A percentile compares a stretch with the other conserved stretches of the same genome.
These are phyloP conservation scores for Drosophila parvula DNA, from an alignment of 1,140 invertebrate species.

Conservation along the genomic window DNA sequence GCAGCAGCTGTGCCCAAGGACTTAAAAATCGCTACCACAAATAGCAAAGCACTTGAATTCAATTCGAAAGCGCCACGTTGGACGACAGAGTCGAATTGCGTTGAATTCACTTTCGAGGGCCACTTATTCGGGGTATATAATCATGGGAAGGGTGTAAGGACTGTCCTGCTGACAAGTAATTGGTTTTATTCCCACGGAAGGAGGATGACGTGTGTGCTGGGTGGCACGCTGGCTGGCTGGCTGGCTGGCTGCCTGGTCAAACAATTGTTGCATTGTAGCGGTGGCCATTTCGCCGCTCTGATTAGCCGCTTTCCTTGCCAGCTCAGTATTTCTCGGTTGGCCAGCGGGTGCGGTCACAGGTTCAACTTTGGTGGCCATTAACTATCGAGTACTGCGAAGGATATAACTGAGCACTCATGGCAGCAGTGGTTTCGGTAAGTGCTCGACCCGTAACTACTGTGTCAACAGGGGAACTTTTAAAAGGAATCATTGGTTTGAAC, in stretches of 20 bases:
- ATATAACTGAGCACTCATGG: slow-evolving; percentile 12
- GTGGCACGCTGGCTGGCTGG: not conserved
- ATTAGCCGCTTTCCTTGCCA: slow-evolving; percentile 16
- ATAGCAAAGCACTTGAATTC: slow-evolving; percentile 27
- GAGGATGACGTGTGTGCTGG: slow-evolving; percentile 48
- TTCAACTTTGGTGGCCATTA: slow-evolving; percentile 7
- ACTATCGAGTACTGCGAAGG: slow-evolving; percentile 15
- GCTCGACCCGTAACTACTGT: no score
- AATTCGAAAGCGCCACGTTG: slow-evolving; percentile 33
- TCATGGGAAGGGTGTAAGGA: not conserved
- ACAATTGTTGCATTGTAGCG: slow-evolving; percentile 67
- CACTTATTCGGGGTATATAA: not conserved
- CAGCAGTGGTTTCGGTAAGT: slow-evolving; percentile 50
- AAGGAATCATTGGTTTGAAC: not conserved
- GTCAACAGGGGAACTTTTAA: not conserved
- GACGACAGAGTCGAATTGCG: slow-evolving; percentile 23
- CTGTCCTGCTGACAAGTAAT: slow-evolving; percentile 39
- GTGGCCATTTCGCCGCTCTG: slow-evolving; percentile 6
- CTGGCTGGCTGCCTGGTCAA: not conserved
- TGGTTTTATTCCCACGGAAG: slow-evolving; percentile 48
- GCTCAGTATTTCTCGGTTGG: slow-evolving; percentile 47
- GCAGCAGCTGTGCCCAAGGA: slow-evolving; percentile 64
- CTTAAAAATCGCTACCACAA: slow-evolving; percentile 36
- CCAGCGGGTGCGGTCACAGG: slow-evolving; percentile 60
- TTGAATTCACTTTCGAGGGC: slow-evolving; percentile 16